Evolutionary conservation across 2,888 invertebrate species (phyloP).

Genomic region (Diaperis boleti): DNA sequence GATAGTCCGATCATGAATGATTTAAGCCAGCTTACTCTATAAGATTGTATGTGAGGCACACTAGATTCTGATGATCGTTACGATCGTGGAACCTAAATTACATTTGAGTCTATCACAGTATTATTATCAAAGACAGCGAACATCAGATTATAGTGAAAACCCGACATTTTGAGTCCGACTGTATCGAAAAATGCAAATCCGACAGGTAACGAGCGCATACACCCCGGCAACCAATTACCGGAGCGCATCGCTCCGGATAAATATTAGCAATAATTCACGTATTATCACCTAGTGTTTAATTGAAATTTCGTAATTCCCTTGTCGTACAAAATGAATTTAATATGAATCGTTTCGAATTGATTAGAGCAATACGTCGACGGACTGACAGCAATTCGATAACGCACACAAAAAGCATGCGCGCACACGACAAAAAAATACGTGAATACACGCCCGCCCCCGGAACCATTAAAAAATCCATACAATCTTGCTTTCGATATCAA

Average conservation of each 20-base stretch:
- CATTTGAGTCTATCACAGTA: too few species aligned
- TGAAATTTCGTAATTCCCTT: slow-evolving; percentile 36
- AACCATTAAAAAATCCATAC: slow-evolving; percentile 23
- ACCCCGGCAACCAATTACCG: neutral
- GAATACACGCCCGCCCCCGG: too few species aligned
- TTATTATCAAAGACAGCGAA: too few species aligned
- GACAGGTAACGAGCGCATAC: slow-evolving; percentile 1
- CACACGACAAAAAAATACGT: slow-evolving; percentile 8
- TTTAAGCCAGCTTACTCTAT: too few species aligned
- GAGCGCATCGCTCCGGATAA: slow-evolving; percentile 12
- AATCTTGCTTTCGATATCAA: slow-evolving; percentile 13
- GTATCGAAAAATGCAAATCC: neutral
- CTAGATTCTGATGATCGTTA: too few species aligned
- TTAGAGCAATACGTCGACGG: slow-evolving; percentile 25
- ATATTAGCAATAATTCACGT: slow-evolving; percentile 39
- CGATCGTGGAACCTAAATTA: too few species aligned
- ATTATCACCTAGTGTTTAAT: slow-evolving; percentile 40
- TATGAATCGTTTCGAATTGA: slow-evolving; percentile 25
- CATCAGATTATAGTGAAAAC: too few species aligned
- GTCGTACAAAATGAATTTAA: slow-evolving; percentile 38
- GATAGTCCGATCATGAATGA: too few species aligned
- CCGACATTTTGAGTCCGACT: neutral
- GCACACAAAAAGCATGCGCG: slow-evolving; percentile 18
- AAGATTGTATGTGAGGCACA: too few species aligned
- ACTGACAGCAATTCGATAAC: slow-evolving; percentile 25